A percentile compares a stretch with the other conserved stretches of the same genome.
Conservation (phyloP, 2,113 vertebrate species). For the Nyctereutes procyonoides region DNA sequence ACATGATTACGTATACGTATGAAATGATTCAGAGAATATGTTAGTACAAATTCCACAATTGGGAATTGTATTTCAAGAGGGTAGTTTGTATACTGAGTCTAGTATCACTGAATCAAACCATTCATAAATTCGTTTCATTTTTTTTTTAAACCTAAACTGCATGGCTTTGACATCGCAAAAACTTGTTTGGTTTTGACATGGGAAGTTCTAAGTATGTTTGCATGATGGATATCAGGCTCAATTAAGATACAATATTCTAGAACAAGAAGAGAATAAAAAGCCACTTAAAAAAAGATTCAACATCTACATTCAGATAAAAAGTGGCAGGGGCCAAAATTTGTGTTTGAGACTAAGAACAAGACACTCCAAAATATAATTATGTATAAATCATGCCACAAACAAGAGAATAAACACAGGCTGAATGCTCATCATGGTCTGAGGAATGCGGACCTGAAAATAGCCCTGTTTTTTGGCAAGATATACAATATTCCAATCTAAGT, state of each 20-base stretch:
- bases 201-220: not conserved
- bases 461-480: not conserved
- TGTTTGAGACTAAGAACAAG: conserved; percentile 47
- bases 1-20: not conserved
- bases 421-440: not conserved
- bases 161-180: not conserved
- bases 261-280: not conserved
- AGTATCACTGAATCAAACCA: not conserved
- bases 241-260: not conserved
- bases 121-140: not conserved
- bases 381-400: not conserved
- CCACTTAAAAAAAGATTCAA: not conserved
- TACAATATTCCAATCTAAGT: too few relatives aligned
- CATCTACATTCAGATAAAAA: not conserved
- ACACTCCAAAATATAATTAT: not conserved
- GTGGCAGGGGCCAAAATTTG: not conserved
- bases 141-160: not conserved
- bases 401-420: not conserved
- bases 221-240: not conserved
- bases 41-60: conserved; percentile 9
- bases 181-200: not conserved
- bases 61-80: not conserved
- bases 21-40: not conserved
- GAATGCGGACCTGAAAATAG: not conserved
- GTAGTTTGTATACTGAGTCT: not conserved